phyloP scores from a whole-genome alignment of 2,888 invertebrate species.

The Sphinx pinastri region DNA sequence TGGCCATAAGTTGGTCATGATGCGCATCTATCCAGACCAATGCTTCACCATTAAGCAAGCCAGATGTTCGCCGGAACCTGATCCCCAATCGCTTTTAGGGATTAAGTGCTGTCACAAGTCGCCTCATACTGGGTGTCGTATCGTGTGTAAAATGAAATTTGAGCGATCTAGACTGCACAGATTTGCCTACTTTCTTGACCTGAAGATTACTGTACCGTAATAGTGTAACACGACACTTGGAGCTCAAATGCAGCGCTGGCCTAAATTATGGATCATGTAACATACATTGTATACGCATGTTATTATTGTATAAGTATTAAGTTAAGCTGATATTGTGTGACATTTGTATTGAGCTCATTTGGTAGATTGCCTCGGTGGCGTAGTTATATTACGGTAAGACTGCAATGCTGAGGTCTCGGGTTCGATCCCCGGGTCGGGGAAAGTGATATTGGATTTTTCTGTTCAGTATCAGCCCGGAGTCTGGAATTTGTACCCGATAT shows the following conservation, averaged over 20 bases:
- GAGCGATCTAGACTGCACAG: slow-evolving; percentile 17
- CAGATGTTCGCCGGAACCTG: background rate
- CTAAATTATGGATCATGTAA: slow-evolving; percentile 15
- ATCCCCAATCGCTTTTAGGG: background rate
- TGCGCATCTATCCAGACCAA: background rate
- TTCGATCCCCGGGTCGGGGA: too few relatives aligned
- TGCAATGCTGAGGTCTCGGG: too few relatives aligned
- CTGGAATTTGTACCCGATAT: too few relatives aligned
- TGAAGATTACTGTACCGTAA: slow-evolving; percentile 21
- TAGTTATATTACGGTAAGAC: too few relatives aligned
- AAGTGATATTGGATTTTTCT: too few relatives aligned
- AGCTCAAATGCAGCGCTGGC: slow-evolving; percentile 9
- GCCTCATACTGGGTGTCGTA: background rate
- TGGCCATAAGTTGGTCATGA: background rate
- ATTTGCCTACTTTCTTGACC: slow-evolving; percentile 21
- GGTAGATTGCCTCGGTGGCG: too few relatives aligned
- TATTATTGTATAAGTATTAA: background rate
- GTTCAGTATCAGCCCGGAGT: too few relatives aligned
- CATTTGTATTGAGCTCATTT: background rate
- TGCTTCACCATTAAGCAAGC: background rate
- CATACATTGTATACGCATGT: slow-evolving; percentile 7
- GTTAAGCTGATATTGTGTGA: background rate
- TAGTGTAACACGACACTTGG: slow-evolving; percentile 10
- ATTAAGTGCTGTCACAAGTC: background rate
- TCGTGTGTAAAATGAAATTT: slow-evolving; percentile 12